A percentile compares a stretch with the other conserved stretches of the same genome.
Evolutionary conservation across 2,888 invertebrate species (phyloP).

Genomic region (Aleiodes testaceus): DNA sequence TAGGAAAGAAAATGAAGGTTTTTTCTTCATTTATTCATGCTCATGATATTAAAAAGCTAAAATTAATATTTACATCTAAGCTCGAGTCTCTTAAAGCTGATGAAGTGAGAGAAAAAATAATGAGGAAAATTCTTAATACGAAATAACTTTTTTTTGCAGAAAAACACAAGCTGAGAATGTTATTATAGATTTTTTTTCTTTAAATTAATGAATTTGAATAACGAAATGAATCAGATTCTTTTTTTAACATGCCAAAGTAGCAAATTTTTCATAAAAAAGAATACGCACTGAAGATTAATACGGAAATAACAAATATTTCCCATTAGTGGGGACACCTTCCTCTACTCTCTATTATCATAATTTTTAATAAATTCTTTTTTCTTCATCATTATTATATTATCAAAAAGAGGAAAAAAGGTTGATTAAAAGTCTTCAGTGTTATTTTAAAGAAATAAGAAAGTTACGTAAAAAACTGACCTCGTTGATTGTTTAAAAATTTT

Average conservation of each 20-base stretch:
- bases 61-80: constrained; percentile 7
- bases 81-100: constrained; percentile 3
- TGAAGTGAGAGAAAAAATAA: background rate
- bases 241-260: constrained; percentile 14
- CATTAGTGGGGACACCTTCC: no score
- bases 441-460: constrained; percentile 70
- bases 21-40: constrained; percentile 3
- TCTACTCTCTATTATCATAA: no score
- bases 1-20: background rate
- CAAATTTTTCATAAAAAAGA: constrained; percentile 7
- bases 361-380: background rate
- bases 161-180: background rate
- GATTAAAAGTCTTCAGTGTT: constrained; percentile 31
- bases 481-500: constrained; percentile 55
- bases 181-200: background rate
- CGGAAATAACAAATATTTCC: constrained; percentile 14
- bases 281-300: constrained; percentile 29
- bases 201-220: background rate
- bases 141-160: background rate
- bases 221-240: constrained; percentile 8
- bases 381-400: no score
- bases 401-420: background rate
- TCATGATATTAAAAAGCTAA: constrained; percentile 13
- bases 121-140: background rate
- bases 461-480: constrained; percentile 73